phyloP scores from a whole-genome alignment of 2,797 vertebrate species.

The Leptatherina wallacei region DNA sequence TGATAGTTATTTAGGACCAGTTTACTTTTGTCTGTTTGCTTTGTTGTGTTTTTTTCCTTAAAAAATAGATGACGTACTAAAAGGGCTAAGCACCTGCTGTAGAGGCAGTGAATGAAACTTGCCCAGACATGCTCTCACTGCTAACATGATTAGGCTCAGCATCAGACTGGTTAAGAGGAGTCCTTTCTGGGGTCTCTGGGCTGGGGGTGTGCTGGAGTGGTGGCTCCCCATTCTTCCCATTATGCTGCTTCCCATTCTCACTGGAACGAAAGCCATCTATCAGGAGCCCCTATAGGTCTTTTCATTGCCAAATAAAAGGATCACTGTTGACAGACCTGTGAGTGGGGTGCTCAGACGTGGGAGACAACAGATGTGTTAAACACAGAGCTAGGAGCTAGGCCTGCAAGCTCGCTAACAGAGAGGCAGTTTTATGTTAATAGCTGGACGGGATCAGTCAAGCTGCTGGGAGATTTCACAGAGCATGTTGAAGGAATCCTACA shows the following conservation, averaged over 20 bases:
- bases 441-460: conserved; percentile 64
- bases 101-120: conserved; percentile 54
- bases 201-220: conserved; percentile 59
- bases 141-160: conserved; percentile 71
- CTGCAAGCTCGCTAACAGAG: conserved; percentile 58
- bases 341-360: conserved; percentile 81
- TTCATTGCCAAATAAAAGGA: conserved; percentile 84
- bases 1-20: not conserved
- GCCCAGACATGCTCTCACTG: conserved; percentile 42
- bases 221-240: conserved; percentile 75
- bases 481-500: conserved; percentile 36
- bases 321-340: conserved; percentile 82
- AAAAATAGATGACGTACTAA: conserved; percentile 43
- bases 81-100: conserved; percentile 28
- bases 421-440: conserved; percentile 80
- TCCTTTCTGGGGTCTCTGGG: conserved; percentile 58
- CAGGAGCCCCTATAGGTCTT: conserved; percentile 79
- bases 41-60: conserved; percentile 33
- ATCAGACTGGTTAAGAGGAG: conserved; percentile 79
- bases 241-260: conserved; percentile 80
- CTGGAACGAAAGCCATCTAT: conserved; percentile 87
- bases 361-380: conserved; percentile 89
- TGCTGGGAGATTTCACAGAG: conserved; percentile 43
- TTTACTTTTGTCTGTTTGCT: not conserved
- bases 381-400: conserved; percentile 46